Evolutionary conservation across 92 coral and sea anemone species (phyloP).

Genomic region (Zoanthus solanderi): DNA sequence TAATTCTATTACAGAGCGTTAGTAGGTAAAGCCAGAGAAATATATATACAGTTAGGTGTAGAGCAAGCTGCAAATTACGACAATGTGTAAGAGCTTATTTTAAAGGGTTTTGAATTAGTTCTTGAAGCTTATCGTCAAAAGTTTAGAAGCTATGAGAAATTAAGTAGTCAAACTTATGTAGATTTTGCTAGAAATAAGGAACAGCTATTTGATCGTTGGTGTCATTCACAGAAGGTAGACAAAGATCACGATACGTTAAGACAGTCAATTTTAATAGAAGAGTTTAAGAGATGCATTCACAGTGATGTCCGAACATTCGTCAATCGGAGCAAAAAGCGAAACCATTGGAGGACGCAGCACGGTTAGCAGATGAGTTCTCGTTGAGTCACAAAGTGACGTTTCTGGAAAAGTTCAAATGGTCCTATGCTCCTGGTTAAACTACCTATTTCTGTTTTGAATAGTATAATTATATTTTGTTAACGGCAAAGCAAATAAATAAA

Average conservation of each 20-base stretch:
- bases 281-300: constrained; percentile 66
- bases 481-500: too few relatives aligned
- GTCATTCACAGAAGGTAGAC: constrained; percentile 50
- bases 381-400: too few relatives aligned
- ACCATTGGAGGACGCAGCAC: background rate
- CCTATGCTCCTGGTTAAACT: too few relatives aligned
- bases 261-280: constrained; percentile 62
- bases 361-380: too few relatives aligned
- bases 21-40: constrained; percentile 60
- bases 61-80: constrained; percentile 58
- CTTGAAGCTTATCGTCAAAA: constrained; percentile 77
- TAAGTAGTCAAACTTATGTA: constrained; percentile 44
- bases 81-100: constrained; percentile 49
- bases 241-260: constrained; percentile 52
- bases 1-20: constrained; percentile 44
- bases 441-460: too few relatives aligned
- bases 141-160: constrained; percentile 48
- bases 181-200: constrained; percentile 62
- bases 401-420: too few relatives aligned
- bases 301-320: constrained; percentile 51
- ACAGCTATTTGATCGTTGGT: constrained; percentile 72
- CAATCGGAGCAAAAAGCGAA: constrained; percentile 59
- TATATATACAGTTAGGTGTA: constrained; percentile 50
- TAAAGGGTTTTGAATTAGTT: constrained; percentile 67
- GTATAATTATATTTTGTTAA: too few relatives aligned